Percentiles rank a stretch among this genome's conserved stretches.
These are phyloP conservation scores for Trissolcus brochymenae DNA, from an alignment of 2,888 invertebrate genomes.

Conservation along the genomic window DNA sequence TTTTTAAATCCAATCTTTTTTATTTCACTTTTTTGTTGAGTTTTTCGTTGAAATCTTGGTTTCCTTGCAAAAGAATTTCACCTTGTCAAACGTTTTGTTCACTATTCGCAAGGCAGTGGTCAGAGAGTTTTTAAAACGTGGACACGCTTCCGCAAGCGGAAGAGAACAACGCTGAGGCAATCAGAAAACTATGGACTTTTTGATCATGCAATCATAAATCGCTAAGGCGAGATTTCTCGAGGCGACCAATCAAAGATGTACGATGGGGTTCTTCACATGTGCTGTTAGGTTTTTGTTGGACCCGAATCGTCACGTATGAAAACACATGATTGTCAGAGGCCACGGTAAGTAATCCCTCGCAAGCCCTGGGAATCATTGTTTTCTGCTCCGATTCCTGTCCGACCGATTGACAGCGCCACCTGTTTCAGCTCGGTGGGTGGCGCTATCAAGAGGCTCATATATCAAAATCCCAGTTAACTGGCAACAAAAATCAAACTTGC, in stretches of 20 bases:
- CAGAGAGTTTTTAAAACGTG: constrained; percentile 62
- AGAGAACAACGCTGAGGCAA: constrained; percentile 76
- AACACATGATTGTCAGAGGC: not conserved
- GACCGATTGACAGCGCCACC: constrained; percentile 36
- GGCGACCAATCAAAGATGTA: constrained; percentile 4
- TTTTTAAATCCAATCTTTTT: constrained; percentile 38
- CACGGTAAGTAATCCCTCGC: not conserved
- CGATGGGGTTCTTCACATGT: constrained; percentile 37
- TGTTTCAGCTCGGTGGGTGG: constrained; percentile 52
- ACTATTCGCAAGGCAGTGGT: constrained; percentile 14
- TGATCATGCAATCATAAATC: constrained; percentile 71
- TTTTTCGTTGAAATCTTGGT: constrained; percentile 27
- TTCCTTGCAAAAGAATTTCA: not conserved
- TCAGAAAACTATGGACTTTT: constrained; percentile 77
- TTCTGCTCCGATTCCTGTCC: constrained; percentile 25
- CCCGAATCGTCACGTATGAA: constrained; percentile 18
- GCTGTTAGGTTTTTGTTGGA: constrained; percentile 50
- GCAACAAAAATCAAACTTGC: constrained; percentile 48
- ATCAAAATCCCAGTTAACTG: not conserved
- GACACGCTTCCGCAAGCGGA: constrained; percentile 72
- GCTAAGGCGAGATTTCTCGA: constrained; percentile 13
- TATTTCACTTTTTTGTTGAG: constrained; percentile 37
- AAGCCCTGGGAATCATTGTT: constrained; percentile 11
- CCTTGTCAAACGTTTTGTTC: constrained; percentile 29
- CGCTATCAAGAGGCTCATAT: constrained; percentile 15